Conservation (phyloP, 2,797 vertebrate species). For the Crax fasciolata region DNA sequence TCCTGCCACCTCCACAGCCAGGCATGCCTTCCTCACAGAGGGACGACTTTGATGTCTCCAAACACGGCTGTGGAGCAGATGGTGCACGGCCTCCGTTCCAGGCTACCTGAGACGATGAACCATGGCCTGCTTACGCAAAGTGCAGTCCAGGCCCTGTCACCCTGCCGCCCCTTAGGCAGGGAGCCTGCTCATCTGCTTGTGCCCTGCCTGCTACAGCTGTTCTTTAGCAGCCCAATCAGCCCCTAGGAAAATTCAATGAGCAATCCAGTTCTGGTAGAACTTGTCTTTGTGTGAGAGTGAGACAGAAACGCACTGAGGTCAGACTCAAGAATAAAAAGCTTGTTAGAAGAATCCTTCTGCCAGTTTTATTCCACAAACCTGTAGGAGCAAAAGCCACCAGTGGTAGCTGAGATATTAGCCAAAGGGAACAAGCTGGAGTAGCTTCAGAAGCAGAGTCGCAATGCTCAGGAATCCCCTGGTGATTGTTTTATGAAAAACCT, state of each 20-base stretch:
- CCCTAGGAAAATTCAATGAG: background rate
- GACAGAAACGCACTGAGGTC: background rate
- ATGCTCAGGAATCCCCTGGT: background rate
- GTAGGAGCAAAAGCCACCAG: background rate
- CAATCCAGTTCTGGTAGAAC: background rate
- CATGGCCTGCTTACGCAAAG: background rate
- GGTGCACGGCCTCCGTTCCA: fast-evolving
- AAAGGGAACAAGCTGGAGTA: background rate
- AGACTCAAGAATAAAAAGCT: background rate
- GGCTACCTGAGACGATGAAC: background rate
- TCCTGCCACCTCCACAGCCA: background rate
- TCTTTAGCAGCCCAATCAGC: background rate
- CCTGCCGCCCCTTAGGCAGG: background rate
- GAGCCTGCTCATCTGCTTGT: background rate
- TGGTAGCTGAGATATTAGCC: background rate
- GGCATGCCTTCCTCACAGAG: background rate
- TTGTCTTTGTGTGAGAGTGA: background rate
- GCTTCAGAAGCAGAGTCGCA: background rate
- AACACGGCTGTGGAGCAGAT: background rate
- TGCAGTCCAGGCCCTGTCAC: fast-evolving
- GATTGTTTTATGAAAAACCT: background rate
- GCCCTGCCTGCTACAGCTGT: background rate
- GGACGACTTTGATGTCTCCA: background rate
- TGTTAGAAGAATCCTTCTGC: background rate
- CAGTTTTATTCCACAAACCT: background rate